Percentiles rank a stretch among this genome's conserved stretches.
Evolutionary conservation across 2,888 invertebrate genomes (phyloP).

Genomic region (Digitonthophagus gazella): DNA sequence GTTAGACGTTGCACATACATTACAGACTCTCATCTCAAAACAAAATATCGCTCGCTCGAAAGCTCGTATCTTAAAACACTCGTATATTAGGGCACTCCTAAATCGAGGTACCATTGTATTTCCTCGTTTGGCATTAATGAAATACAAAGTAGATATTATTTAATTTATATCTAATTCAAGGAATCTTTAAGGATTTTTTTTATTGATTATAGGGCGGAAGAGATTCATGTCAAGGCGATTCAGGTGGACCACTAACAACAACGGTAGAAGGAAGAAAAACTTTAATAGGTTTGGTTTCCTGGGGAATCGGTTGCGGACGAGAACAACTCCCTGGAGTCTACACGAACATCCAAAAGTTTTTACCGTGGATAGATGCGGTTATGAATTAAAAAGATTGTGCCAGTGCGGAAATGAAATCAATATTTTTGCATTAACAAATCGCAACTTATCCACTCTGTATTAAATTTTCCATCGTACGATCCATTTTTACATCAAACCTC

Average conservation of each 20-base stretch:
- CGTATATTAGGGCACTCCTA: no score
- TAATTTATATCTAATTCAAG: not conserved
- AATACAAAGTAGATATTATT: not conserved
- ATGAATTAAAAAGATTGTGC: constrained; percentile 54
- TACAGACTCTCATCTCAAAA: no score
- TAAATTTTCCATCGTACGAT: no score
- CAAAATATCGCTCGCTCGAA: no score
- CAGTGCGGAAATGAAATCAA: constrained; percentile 9
- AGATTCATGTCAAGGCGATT: constrained; percentile 75
- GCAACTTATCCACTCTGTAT: no score
- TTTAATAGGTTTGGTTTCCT: constrained; percentile 83
- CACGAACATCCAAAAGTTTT: constrained; percentile 89
- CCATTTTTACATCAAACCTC: not conserved
- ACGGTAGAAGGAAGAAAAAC: constrained; percentile 82
- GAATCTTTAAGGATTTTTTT: not conserved
- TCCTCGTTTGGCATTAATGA: no score
- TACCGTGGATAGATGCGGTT: constrained; percentile 87
- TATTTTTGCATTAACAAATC: no score
- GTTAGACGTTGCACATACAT: no score
- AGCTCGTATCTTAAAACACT: no score
- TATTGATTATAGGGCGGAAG: constrained; percentile 59
- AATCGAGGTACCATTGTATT: no score
- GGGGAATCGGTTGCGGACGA: constrained; percentile 89
- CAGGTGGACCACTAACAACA: constrained; percentile 86
- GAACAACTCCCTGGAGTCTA: constrained; percentile 90